These are phyloP conservation scores for Hippasteria phrygiana DNA, from an alignment of 53 echinoderm and acorn worm genomes.

Conservation along the genomic window DNA sequence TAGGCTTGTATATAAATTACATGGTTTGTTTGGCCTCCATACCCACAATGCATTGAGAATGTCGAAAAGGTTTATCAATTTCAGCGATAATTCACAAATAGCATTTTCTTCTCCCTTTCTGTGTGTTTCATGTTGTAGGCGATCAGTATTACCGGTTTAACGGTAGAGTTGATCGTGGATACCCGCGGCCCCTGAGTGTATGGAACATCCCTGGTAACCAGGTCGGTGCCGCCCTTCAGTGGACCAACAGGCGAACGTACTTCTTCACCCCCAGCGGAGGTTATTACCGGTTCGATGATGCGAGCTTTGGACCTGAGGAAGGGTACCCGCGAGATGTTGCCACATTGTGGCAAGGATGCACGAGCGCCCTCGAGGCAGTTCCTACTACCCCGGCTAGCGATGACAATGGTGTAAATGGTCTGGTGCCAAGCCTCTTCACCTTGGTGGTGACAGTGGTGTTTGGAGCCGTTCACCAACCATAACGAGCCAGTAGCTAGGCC, in stretches of 20 bases:
- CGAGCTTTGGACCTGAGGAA: slow-evolving; percentile 48
- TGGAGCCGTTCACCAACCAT: background rate
- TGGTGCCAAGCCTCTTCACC: slow-evolving; percentile 35
- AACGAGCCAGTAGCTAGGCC: no score
- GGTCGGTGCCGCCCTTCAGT: slow-evolving; percentile 76
- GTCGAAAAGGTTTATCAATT: no score
- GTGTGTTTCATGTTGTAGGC: slow-evolving; percentile 69
- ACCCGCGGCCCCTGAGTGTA: slow-evolving; percentile 78
- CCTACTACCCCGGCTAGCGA: slow-evolving; percentile 1
- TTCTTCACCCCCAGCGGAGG: slow-evolving; percentile 75
- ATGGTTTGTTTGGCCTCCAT: no score
- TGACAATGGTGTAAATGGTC: slow-evolving; percentile 9
- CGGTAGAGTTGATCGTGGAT: slow-evolving; percentile 69
- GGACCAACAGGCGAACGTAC: slow-evolving; percentile 79
- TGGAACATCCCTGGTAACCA: slow-evolving; percentile 75
- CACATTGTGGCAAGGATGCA: slow-evolving; percentile 80
- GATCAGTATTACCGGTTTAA: slow-evolving; percentile 81
- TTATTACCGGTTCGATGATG: slow-evolving; percentile 84
- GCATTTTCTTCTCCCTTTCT: no score
- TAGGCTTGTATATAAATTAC: no score
- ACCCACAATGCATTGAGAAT: no score
- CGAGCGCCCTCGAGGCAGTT: background rate
- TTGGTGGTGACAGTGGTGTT: background rate
- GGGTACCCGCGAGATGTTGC: slow-evolving; percentile 77
- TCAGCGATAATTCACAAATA: no score